Evolutionary conservation across 2,113 vertebrate genomes (phyloP), one percentile per base, ranked within the genome.

Genomic region (Lophura nycthemera): DNA sequence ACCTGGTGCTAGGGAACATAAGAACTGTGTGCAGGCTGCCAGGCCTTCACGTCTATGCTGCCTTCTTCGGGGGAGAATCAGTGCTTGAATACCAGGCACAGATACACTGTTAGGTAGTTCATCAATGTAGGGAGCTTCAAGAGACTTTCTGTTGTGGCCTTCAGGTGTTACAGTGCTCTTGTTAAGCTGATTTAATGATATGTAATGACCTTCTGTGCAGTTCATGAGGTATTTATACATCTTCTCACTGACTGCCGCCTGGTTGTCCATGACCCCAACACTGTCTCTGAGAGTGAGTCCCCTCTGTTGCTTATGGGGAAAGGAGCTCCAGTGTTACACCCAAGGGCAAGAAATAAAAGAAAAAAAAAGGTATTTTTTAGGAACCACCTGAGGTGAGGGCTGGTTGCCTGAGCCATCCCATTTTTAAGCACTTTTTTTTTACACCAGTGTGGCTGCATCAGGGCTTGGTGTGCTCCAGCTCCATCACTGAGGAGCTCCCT

Each of bases 31-130:
- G 52, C 52, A 54, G 27, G 52, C 52, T 54, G 52, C 27, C 29
- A 27, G 52, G 27, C 52, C 8, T 54, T 54, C 52, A 17, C 5
- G 3, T 54, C 43, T 72, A 8, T 11, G 43, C 66, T 67, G 61
- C 32, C 52, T 63, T 50, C 57, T 34, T 17, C 0, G 0, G 8
- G 25, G 21, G 4, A 60, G 29, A 36, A 13, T 80, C 64, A 80
- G 77, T 2, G 2, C 73, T 34, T 3, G 38, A 66, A 32, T 8
- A 2, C 8, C 29, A 7, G 52, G 54, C 30, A 59, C 61, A 42
- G 22, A 14, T 12, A 0, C 6, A 0, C 47, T n/a, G 22, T n/a
- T 30, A 22, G n/a, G 47, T 29, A 45, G 47, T 11, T 40, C 0
- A 0, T 47, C 52, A 65, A 14, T 8, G 6, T 6, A 21, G 22